Base-by-base conservation (phyloP, 2,113 vertebrate species). In the Neotragus pygmaeus region DNA sequence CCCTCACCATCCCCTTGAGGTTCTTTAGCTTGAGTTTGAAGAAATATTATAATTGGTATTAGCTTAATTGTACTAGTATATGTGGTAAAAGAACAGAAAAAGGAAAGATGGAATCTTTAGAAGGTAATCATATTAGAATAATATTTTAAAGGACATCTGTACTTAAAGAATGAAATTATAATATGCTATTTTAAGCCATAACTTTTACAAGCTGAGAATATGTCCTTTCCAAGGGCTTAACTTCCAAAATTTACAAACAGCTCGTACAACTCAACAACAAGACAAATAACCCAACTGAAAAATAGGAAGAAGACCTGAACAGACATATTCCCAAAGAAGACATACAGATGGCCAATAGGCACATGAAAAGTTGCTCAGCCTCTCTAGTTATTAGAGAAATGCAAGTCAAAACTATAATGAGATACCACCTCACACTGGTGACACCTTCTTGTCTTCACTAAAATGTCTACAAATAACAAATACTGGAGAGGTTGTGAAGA, bases 151-250 rank as follows among this genome's bases (percentile, higher is more conserved):
- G 57, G 55, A 62, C 43, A 85, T 66, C 49, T 90, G 55, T 73
- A 82, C 27, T 85, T 96, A 89, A 55, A 96, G 86, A 91, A 96
- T 49, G 94, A 88, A 94, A 92, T 94, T 88, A 53, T 51, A 85
- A 89, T 60, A 33, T 86, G 36, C 25, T 47, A 39, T 70, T 95
- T 82, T 87, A 92, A 97, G 80, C 13, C 11, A 75, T 12, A 55
- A 17, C 53, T 84, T 88, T 82, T 47, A 39, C 78, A 95, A 90
- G 53, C 23, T 87, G 55, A 88, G 86, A 92, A 85, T 77, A 49
- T 51, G 15, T 95, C 9, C 25, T 81, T 36, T 91, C 33, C 17
- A 53, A 53, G 45, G 77, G 45, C 45, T 80, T 80, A 80, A 80
- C 33, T 49, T 49, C 45, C 45, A 33, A 80, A 80, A 80, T 49